phyloP scores from a whole-genome alignment of 2,797 vertebrate species.

The Chrysocyon brachyurus region DNA sequence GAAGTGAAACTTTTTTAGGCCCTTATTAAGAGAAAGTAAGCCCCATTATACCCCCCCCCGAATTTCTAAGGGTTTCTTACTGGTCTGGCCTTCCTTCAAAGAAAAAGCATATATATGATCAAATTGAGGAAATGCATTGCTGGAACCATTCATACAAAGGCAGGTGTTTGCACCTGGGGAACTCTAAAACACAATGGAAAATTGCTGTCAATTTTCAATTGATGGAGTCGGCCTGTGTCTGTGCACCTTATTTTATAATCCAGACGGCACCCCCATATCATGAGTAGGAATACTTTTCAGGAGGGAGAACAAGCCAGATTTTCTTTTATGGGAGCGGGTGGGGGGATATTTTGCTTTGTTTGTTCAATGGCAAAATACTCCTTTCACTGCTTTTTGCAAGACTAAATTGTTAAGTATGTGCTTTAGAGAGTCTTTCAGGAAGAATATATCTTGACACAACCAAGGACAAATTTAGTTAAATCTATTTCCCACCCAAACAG shows the following conservation, averaged over 20 bases:
- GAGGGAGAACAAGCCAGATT: not conserved
- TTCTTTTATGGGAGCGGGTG: not conserved
- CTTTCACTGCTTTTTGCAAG: not conserved
- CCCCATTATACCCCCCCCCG: not conserved
- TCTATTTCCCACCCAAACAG: constrained; percentile 33
- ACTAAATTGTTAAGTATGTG: not conserved
- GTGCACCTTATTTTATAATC: not conserved
- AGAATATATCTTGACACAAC: not conserved
- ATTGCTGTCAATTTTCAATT: not conserved
- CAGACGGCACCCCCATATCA: not conserved
- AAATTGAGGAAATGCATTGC: constrained; percentile 33
- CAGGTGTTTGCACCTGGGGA: not conserved
- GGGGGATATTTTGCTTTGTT: constrained; percentile 24
- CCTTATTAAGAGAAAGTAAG: not conserved
- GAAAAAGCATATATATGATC: not conserved
- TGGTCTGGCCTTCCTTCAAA: not conserved
- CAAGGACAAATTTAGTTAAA: constrained; percentile 31
- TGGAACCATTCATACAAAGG: not conserved
- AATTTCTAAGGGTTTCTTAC: constrained; percentile 27
- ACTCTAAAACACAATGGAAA: not conserved
- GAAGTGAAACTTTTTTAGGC: not conserved
- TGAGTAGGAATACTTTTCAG: not conserved
- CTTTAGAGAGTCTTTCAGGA: not conserved
- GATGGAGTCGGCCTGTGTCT: not conserved
- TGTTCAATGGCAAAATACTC: not conserved